These are phyloP conservation scores for Dallia pectoralis DNA, from an alignment of 2,797 vertebrate species.

Conservation along the genomic window DNA sequence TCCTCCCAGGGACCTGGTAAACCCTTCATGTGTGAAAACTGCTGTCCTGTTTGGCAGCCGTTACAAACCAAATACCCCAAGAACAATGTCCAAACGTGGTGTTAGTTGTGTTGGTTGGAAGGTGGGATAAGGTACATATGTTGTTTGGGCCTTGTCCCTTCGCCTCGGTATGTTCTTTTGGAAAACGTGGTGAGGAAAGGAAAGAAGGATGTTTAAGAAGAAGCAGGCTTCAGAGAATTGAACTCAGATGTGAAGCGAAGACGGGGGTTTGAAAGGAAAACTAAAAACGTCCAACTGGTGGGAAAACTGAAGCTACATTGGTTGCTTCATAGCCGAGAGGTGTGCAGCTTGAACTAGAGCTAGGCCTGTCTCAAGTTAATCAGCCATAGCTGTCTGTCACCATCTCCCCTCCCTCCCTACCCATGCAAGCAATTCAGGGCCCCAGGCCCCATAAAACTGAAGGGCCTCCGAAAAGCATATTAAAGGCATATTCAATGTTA, in stretches of 20 bases:
- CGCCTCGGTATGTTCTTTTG: no score
- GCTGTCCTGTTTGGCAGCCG: conserved; percentile 66
- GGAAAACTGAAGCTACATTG: conserved; percentile 69
- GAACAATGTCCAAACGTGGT: conserved; percentile 37
- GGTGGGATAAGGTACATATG: conserved; percentile 68
- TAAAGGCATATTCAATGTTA: conserved; percentile 51
- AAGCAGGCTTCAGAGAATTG: conserved; percentile 66
- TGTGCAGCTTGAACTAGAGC: conserved; percentile 62
- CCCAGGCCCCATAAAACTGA: conserved; percentile 58
- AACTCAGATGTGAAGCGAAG: conserved; percentile 69
- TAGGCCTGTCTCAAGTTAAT: conserved; percentile 67
- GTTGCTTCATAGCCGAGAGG: conserved; percentile 64
- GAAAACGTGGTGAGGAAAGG: conserved; percentile 43
- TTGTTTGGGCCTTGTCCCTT: conserved; percentile 38
- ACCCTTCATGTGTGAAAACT: conserved; percentile 66
- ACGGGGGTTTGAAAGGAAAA: conserved; percentile 46
- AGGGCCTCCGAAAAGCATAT: conserved; percentile 60
- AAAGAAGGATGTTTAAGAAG: conserved; percentile 63
- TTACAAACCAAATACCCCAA: conserved; percentile 45
- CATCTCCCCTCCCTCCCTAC: conserved; percentile 26
- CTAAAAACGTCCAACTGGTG: conserved; percentile 61
- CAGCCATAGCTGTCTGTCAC: conserved; percentile 69
- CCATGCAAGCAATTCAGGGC: conserved; percentile 42
- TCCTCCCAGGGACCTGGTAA: conserved; percentile 56
- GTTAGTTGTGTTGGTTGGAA: conserved; percentile 7